Evolutionary conservation across 2,888 invertebrate species (phyloP).

Genomic region (Bugula neritina): DNA sequence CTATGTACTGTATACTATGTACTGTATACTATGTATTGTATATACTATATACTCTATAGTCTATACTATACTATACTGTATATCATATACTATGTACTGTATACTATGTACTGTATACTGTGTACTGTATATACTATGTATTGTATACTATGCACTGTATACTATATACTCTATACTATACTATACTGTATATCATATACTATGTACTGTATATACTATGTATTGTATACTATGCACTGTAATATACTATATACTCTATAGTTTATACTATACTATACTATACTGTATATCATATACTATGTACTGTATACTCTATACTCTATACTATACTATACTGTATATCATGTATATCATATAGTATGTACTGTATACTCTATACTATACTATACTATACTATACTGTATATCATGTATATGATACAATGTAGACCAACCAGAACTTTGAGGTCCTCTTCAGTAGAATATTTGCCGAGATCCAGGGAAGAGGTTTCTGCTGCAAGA

Average conservation of each 20-base stretch:
- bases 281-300: neutral
- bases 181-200: too few species aligned
- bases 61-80: neutral
- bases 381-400: too few species aligned
- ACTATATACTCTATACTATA: neutral
- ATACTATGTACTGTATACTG: too few species aligned
- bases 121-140: neutral
- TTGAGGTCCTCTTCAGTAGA: constrained; percentile 19
- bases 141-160: neutral
- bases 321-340: too few species aligned
- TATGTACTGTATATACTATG: neutral
- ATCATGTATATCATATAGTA: too few species aligned
- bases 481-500: constrained; percentile 54
- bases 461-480: neutral
- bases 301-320: neutral
- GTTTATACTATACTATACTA: too few species aligned
- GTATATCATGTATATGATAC: too few species aligned
- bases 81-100: neutral
- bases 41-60: neutral
- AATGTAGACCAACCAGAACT: constrained; percentile 1
- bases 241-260: neutral
- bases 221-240: neutral
- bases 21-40: neutral
- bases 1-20: neutral
- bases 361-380: too few species aligned